phyloP scores from a whole-genome alignment of 2,888 invertebrate species.

The Drosophila yooni region DNA sequence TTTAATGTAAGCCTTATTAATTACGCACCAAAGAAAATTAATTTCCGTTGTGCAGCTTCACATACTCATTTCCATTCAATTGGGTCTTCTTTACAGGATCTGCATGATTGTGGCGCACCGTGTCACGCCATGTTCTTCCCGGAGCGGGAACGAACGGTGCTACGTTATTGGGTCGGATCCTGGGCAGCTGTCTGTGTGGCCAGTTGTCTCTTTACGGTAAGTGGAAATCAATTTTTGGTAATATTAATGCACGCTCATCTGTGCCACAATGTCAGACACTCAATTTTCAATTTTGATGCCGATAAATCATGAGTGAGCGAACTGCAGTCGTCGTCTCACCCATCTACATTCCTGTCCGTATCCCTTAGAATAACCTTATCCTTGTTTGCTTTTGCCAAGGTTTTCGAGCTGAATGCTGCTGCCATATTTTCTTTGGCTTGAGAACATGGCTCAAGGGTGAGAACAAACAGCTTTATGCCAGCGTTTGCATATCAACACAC shows the following conservation, averaged over 20 bases:
- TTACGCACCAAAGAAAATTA: slow-evolving; percentile 65
- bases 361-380: slow-evolving; percentile 6
- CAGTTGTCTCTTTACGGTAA: slow-evolving; percentile 94
- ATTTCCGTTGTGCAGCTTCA: slow-evolving; percentile 48
- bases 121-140: slow-evolving; percentile 97
- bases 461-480: slow-evolving; percentile 55
- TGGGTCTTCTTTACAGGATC: slow-evolving; percentile 79
- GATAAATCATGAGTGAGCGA: slow-evolving; percentile 61
- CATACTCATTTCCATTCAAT: slow-evolving; percentile 32
- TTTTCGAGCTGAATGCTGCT: slow-evolving; percentile 62
- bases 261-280: slow-evolving; percentile 59
- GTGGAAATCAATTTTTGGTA: slow-evolving; percentile 32
- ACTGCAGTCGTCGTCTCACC: slow-evolving; percentile 33
- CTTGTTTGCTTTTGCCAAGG: slow-evolving; percentile 17
- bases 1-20: slow-evolving; percentile 66
- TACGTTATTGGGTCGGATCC: slow-evolving; percentile 96
- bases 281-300: slow-evolving; percentile 72
- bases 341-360: neutral
- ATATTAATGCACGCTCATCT: slow-evolving; percentile 43
- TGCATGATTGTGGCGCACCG: slow-evolving; percentile 93
- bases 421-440: slow-evolving; percentile 71
- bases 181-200: slow-evolving; percentile 96
- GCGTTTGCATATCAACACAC: slow-evolving; percentile 46
- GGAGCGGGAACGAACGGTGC: slow-evolving; percentile 91
- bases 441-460: slow-evolving; percentile 53